phyloP scores from a whole-genome alignment of 2,113 vertebrate genomes.

The Sapajus apella region DNA sequence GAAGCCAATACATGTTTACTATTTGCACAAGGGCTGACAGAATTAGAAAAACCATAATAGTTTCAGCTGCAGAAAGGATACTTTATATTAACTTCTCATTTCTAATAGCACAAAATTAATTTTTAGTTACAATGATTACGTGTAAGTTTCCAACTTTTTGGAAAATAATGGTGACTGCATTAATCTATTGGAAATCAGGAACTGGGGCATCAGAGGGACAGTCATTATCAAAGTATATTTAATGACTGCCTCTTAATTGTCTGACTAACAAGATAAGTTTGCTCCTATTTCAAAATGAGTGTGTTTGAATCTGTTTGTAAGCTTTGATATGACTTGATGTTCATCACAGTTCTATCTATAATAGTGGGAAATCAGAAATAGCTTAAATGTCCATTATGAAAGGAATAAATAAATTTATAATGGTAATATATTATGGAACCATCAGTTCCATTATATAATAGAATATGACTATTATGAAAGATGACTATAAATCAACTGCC shows the following conservation, averaged over 20 bases:
- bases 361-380: constrained; percentile 17
- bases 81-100: not conserved
- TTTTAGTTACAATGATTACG: constrained; percentile 47
- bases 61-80: not conserved
- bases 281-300: not conserved
- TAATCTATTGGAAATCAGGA: constrained; percentile 31
- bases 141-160: not conserved
- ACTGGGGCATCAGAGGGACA: not conserved
- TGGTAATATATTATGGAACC: not conserved
- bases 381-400: not conserved
- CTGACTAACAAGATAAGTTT: constrained; percentile 9
- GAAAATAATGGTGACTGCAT: constrained; percentile 33
- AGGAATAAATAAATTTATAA: constrained; percentile 11
- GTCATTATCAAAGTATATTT: constrained; percentile 33
- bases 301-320: constrained; percentile 17
- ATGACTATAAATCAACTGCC: not conserved
- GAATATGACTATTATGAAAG: not conserved
- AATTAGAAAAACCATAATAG: constrained; percentile 38
- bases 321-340: not conserved
- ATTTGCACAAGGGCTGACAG: not conserved
- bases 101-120: constrained; percentile 52
- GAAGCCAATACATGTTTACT: constrained; percentile 31
- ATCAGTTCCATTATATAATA: not conserved
- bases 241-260: constrained; percentile 6
- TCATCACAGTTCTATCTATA: not conserved